phyloP scores from a whole-genome alignment of 2,797 vertebrate genomes.

The Neomorphus geoffroyi region DNA sequence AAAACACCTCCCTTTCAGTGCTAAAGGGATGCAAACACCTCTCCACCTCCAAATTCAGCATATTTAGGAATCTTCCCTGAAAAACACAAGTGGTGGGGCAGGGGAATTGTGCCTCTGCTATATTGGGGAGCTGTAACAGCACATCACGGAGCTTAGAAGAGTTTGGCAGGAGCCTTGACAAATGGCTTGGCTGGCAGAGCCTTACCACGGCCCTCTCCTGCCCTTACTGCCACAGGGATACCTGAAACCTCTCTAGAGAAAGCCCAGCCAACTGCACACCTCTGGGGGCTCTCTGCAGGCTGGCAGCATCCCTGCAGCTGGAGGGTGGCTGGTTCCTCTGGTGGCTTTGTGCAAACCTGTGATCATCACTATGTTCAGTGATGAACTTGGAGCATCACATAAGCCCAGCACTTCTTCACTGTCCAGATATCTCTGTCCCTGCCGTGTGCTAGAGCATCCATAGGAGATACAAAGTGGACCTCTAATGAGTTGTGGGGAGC shows the following conservation, averaged over 20 bases:
- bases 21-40: not conserved
- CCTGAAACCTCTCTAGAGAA: not conserved
- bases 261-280: not conserved
- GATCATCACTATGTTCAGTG: too few species aligned
- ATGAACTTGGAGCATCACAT: not conserved
- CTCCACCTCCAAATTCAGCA: not conserved
- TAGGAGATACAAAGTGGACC: not conserved
- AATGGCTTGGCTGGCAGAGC: not conserved
- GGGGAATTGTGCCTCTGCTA: not conserved
- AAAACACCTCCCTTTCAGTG: not conserved
- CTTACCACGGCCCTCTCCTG: not conserved
- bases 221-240: not conserved
- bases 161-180: not conserved
- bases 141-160: not conserved
- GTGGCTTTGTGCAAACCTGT: not conserved
- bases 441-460: not conserved
- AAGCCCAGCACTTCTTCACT: not conserved
- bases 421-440: not conserved
- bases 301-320: not conserved
- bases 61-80: not conserved
- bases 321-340: not conserved
- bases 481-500: not conserved
- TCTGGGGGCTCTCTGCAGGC: not conserved
- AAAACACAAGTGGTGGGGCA: not conserved
- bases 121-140: not conserved